Evolutionary conservation across 1,140 invertebrate species (phyloP).

Genomic region (Epicauta chinensis): DNA sequence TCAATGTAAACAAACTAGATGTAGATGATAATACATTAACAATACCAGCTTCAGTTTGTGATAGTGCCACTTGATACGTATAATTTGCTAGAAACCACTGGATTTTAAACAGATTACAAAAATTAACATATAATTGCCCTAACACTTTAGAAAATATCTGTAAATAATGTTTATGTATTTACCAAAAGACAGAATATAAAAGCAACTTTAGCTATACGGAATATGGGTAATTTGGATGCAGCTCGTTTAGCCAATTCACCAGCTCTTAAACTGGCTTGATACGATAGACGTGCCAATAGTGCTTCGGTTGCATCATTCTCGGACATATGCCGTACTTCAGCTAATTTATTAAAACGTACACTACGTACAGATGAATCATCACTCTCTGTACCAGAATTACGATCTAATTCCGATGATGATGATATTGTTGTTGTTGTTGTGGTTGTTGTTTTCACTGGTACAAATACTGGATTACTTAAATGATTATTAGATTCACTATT

Average conservation of each 20-base stretch:
- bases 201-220: slow-evolving; percentile 66
- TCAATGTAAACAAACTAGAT: slow-evolving; percentile 76
- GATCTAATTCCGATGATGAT: slow-evolving; percentile 45
- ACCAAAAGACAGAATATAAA: slow-evolving; percentile 75
- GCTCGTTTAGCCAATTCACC: slow-evolving; percentile 59
- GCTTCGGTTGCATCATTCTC: slow-evolving; percentile 79
- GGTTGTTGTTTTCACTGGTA: slow-evolving; percentile 70
- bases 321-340: slow-evolving; percentile 76
- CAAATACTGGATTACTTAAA: slow-evolving; percentile 74
- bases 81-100: slow-evolving; percentile 82
- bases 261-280: slow-evolving; percentile 69
- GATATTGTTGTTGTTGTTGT: slow-evolving; percentile 45
- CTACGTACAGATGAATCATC: slow-evolving; percentile 71
- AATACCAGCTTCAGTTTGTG: slow-evolving; percentile 61
- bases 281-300: slow-evolving; percentile 74
- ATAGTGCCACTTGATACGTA: slow-evolving; percentile 71
- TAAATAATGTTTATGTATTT: too few species aligned
- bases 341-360: slow-evolving; percentile 78
- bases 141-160: too few species aligned
- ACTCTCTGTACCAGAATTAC: slow-evolving; percentile 72
- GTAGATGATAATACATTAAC: slow-evolving; percentile 78
- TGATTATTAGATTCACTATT: slow-evolving; percentile 50
- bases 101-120: slow-evolving; percentile 33
- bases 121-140: background rate
- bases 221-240: slow-evolving; percentile 62